Evolutionary conservation across 2,888 invertebrate genomes (phyloP), one percentile per base, ranked within the genome.

Genomic region (Phoronis australis): DNA sequence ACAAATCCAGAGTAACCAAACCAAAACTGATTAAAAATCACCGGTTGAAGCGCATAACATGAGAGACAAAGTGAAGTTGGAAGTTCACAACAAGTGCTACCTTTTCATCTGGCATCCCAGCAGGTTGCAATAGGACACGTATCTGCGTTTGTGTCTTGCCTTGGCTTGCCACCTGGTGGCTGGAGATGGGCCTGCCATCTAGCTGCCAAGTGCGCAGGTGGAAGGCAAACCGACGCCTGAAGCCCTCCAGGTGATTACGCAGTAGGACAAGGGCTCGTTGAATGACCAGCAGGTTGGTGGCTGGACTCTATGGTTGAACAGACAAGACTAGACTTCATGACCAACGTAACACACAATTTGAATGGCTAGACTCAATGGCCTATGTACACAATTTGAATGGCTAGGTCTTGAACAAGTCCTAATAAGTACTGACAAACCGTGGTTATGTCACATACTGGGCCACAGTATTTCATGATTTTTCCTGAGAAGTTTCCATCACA

Each of bases 161-260:
- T 45, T 82, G 81, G 42, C 82, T 77, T 60, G 82, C 80, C 4
- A 86, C 84, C 61, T 87, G 86, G 68, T 90, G 88, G 52, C 88
- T 87, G 0, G 87, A 87, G 21, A 88, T 84, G 3, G 87, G 86
- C 66, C 84, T 82, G 3, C 87, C 87, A 66, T 90, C 89, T 47
- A 94, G 80, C 31, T 89, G 87, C 92, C 93, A 93, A 57, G 88
- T 85, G 9, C 93, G 82, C 57, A 76, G 58, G 52, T 74, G 71
- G 53, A 69, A 76, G 3, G 75, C 71, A 48, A 75, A 74, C 20
- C 73, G 64, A 46, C 68, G 67, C 51, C 90, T 83, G 75, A 94
- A 95, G 1, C 90, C 90, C 76, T 95, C 94, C 64, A 95, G 82
- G 79, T 95, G 95, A 0, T 93, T 93, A 74, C 92, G 90, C 47